Evolutionary conservation across 2,888 invertebrate species (phyloP).

Genomic region (Drosophila pseudotalamancana): DNA sequence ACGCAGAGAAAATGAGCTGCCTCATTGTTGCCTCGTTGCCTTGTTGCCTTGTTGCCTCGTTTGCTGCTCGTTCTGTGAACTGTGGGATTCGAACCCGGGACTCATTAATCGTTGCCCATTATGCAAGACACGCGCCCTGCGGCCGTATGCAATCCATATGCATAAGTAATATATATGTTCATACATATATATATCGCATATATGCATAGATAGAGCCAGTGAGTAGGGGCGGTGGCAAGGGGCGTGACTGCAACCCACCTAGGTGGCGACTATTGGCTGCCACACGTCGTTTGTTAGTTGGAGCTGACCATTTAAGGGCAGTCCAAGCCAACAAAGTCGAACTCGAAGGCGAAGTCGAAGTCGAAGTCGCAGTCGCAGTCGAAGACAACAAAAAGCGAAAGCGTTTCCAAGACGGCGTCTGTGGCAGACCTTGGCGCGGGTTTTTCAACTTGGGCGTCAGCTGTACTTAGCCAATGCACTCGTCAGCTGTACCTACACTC

Average conservation of each 20-base stretch:
- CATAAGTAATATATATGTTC: slow-evolving; percentile 32
- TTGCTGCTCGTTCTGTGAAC: slow-evolving; percentile 8
- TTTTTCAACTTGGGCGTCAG: slow-evolving; percentile 66
- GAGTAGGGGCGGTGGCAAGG: not conserved
- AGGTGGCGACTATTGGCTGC: slow-evolving; percentile 40
- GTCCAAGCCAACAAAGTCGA: slow-evolving; percentile 24
- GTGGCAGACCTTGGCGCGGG: slow-evolving; percentile 69
- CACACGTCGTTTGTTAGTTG: slow-evolving; percentile 58
- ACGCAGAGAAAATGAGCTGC: slow-evolving; percentile 50
- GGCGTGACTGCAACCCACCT: slow-evolving; percentile 1
- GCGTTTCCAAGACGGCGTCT: slow-evolving; percentile 55
- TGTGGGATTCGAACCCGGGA: slow-evolving; percentile 15
- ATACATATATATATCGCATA: not conserved
- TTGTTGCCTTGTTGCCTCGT: slow-evolving; percentile 3
- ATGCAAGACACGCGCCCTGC: slow-evolving; percentile 77
- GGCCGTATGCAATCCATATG: slow-evolving; percentile 69
- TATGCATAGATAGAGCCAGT: not conserved
- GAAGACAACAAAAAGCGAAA: slow-evolving; percentile 71
- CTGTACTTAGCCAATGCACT: slow-evolving; percentile 11
- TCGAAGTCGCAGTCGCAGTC: no score
- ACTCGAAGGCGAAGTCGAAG: slow-evolving; percentile 20
- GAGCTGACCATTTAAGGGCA: slow-evolving; percentile 72
- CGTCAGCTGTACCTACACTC: slow-evolving; percentile 23
- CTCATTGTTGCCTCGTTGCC: slow-evolving; percentile 52
- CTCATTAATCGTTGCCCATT: slow-evolving; percentile 70